Conservation (phyloP, 2,797 vertebrate species). For the Falco peregrinus region DNA sequence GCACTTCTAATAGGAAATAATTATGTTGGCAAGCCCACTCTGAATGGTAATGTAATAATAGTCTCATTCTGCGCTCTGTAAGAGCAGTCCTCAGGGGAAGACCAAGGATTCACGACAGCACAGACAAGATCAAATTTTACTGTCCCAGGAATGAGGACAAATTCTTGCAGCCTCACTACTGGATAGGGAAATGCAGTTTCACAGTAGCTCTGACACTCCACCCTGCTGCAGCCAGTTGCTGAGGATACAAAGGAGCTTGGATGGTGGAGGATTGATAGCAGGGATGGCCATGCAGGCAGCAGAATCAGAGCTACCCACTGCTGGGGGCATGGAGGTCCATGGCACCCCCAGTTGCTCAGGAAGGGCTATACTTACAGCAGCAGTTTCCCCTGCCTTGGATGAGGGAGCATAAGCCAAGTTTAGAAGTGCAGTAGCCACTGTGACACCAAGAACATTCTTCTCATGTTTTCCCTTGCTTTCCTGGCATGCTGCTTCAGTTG, state of each 20-base stretch:
- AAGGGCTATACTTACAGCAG: neutral
- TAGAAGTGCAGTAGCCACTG: neutral
- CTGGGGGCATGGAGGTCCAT: fast-evolving
- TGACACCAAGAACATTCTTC: neutral
- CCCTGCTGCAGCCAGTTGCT: neutral
- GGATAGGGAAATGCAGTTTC: neutral
- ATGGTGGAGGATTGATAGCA: fast-evolving
- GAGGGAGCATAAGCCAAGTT: neutral
- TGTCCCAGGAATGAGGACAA: constrained; percentile 11
- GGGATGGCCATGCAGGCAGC: neutral
- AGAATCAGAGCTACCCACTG: neutral
- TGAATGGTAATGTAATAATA: constrained; percentile 43
- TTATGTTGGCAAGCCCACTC: neutral
- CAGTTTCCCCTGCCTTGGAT: neutral
- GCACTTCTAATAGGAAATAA: constrained; percentile 32
- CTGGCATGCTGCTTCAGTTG: neutral
- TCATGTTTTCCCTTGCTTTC: neutral
- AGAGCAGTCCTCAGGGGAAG: constrained; percentile 24
- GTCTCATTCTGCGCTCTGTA: neutral
- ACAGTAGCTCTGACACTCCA: neutral
- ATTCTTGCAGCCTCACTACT: neutral
- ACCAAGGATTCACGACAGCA: constrained; percentile 27
- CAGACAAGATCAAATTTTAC: constrained; percentile 31
- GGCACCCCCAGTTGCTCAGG: neutral
- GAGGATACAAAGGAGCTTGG: neutral